Evolutionary conservation across 2,797 vertebrate genomes (phyloP), one percentile per base, ranked within the genome.

Genomic region (Chloroceryle inda): DNA sequence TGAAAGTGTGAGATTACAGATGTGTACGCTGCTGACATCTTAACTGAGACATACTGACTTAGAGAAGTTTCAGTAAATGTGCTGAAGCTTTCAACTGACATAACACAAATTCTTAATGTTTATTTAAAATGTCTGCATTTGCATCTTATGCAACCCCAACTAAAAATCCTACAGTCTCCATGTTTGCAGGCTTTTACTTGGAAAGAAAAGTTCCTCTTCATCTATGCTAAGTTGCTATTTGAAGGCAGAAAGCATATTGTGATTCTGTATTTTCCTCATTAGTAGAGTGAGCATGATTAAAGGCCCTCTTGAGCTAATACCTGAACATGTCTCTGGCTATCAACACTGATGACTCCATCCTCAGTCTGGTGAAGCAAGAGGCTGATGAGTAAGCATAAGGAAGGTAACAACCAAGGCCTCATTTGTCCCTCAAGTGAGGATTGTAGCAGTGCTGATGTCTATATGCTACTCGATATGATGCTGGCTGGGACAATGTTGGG

Each of bases 101-200:
- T n/a, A 81, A 72, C 53, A 72, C 22, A 68, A 89, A 45, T 1
- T 4, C 61, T 53, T 38, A 47, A 49, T 40, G 56, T 88, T 95
- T 88, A 88, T 31, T 91, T 89, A 71, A 89, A 91, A 77, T 42
- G 53, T 55, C 88, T 85, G 55, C 40, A 80, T 89, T 90, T 94
- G 85, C 80, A 83, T 81, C 67, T 80, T 92, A 73, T 50, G 88
- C 55, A 96, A 92, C 35, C 21, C 21, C 55, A 66, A 24, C 31
- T 59, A 80, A 85, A 89, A 78, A 49, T 88, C 50, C 37, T 47
- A 6, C 26, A 45, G 47, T 62, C 49, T 78, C 88, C n/a, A 31
- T 15, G 16, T 11, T 68, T 71, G 40, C 3, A 2, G 16, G 38
- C 55, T 85, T 74, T 82, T 59, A 20, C 64, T 68, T 63, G 19